A percentile compares a stretch with the other conserved stretches of the same genome.
Evolutionary conservation across 2,888 invertebrate genomes (phyloP).

Genomic region (Brachynemurus nebulosus): DNA sequence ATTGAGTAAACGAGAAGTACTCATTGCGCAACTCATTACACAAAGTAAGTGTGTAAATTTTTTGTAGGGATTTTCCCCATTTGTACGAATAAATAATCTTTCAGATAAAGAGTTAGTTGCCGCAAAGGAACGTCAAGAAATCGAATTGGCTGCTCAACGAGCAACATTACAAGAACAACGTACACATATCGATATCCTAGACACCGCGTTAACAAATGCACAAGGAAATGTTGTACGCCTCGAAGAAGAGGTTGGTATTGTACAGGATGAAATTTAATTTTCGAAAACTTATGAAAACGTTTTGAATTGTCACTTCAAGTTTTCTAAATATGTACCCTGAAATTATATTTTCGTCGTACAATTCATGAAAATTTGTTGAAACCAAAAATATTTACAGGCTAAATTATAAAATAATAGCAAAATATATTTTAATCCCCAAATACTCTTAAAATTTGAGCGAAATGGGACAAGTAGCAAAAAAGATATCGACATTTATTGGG

Average conservation of each 20-base stretch:
- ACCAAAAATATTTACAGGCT: too few relatives aligned
- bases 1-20: slow-evolving; percentile 59
- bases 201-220: slow-evolving; percentile 81
- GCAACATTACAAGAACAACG: slow-evolving; percentile 83
- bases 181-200: slow-evolving; percentile 83
- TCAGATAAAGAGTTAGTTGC: slow-evolving; percentile 80
- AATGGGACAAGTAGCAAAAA: too few relatives aligned
- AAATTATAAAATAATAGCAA: too few relatives aligned
- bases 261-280: too few relatives aligned
- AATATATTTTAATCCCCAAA: too few relatives aligned
- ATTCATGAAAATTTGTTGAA: too few relatives aligned
- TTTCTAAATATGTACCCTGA: too few relatives aligned
- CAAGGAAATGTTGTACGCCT: slow-evolving; percentile 76
- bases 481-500: too few relatives aligned
- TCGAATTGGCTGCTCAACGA: slow-evolving; percentile 78
- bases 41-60: slow-evolving; percentile 48
- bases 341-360: too few relatives aligned
- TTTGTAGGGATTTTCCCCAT: not conserved
- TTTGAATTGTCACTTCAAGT: too few relatives aligned
- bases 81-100: slow-evolving; percentile 15
- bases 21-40: slow-evolving; percentile 74
- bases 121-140: slow-evolving; percentile 82
- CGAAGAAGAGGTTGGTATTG: slow-evolving; percentile 62
- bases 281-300: not conserved
- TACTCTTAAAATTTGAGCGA: too few relatives aligned